phyloP scores from a whole-genome alignment of 2,888 invertebrate species.

The Odiellus spinosus region DNA sequence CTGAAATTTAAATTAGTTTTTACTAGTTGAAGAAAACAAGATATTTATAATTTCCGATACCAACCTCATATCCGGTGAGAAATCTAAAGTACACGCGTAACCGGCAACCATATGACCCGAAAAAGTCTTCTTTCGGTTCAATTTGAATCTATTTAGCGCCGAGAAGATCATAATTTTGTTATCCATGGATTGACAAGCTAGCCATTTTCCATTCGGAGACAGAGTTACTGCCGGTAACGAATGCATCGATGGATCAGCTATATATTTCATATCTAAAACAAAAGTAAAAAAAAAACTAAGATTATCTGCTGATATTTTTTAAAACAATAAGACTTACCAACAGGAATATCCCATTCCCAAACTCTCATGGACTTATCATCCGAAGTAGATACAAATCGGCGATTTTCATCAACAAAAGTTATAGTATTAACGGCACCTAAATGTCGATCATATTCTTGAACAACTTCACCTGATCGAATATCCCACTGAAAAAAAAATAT shows the following conservation, averaged over 20 bases:
- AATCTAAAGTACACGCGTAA: constrained; percentile 91
- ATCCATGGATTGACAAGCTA: constrained; percentile 98
- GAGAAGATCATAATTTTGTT: constrained; percentile 97
- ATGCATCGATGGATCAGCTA: constrained; percentile 98
- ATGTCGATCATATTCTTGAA: constrained; percentile 96
- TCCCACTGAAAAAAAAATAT: constrained; percentile 49
- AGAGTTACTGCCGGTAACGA: constrained; percentile 92
- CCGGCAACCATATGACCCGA: constrained; percentile 99
- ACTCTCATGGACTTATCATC: constrained; percentile 97
- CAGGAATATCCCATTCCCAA: constrained; percentile 71
- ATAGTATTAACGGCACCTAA: constrained; percentile 97
- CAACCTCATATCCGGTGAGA: constrained; percentile 95
- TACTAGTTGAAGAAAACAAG: too few relatives aligned
- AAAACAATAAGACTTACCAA: constrained; percentile 63
- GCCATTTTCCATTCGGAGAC: constrained; percentile 93
- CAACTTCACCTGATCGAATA: constrained; percentile 78
- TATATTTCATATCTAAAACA: constrained; percentile 82
- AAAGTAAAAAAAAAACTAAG: constrained; percentile 36
- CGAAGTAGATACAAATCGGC: constrained; percentile 93
- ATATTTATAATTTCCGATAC: constrained; percentile 15
- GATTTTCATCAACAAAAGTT: constrained; percentile 96
- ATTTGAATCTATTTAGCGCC: constrained; percentile 88
- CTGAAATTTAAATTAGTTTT: constrained; percentile 39
- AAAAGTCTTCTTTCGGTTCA: constrained; percentile 95
- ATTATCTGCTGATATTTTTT: constrained; percentile 5